phyloP scores from a whole-genome alignment of 64 coral and sea anemone species.

The Porites lutea region DNA sequence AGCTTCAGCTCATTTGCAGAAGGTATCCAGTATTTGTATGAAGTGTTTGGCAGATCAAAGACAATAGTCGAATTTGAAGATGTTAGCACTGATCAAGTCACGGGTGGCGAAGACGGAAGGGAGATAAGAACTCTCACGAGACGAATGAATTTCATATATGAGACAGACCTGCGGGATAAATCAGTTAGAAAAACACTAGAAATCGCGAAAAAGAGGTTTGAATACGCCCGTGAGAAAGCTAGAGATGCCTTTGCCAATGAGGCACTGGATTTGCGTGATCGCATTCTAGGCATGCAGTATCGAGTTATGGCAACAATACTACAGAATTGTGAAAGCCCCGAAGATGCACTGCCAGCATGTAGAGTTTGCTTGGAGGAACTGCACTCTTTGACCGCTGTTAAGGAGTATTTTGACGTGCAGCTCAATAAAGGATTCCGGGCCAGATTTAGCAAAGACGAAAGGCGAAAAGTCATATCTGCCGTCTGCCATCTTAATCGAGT shows the following conservation, averaged over 20 bases:
- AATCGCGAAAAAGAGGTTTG: slow-evolving; percentile 57
- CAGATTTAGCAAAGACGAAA: slow-evolving; percentile 35
- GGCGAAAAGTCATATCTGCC: slow-evolving; percentile 24
- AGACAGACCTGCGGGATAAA: neutral
- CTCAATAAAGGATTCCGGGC: slow-evolving; percentile 21
- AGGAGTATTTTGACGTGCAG: slow-evolving; percentile 32
- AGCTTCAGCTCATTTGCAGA: slow-evolving; percentile 50
- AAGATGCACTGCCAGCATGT: slow-evolving; percentile 39
- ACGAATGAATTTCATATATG: neutral
- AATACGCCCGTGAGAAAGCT: slow-evolving; percentile 22
- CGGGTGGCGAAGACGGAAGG: neutral
- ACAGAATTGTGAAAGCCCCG: slow-evolving; percentile 41
- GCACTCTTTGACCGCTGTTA: slow-evolving; percentile 43
- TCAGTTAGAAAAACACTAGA: slow-evolving; percentile 23
- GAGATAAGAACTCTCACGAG: slow-evolving; percentile 8
- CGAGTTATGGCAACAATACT: slow-evolving; percentile 66
- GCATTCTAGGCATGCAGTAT: slow-evolving; percentile 58
- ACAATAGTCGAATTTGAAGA: neutral
- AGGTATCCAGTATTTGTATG: slow-evolving; percentile 41
- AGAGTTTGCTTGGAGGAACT: slow-evolving; percentile 44
- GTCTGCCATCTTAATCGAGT: slow-evolving; percentile 52
- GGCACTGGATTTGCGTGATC: slow-evolving; percentile 50
- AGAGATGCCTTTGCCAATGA: slow-evolving; percentile 56
- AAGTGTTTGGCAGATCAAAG: slow-evolving; percentile 55
- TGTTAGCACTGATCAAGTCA: no score